Conservation (phyloP, 2,797 vertebrate species). For the Rhadinocentrus ornatus region DNA sequence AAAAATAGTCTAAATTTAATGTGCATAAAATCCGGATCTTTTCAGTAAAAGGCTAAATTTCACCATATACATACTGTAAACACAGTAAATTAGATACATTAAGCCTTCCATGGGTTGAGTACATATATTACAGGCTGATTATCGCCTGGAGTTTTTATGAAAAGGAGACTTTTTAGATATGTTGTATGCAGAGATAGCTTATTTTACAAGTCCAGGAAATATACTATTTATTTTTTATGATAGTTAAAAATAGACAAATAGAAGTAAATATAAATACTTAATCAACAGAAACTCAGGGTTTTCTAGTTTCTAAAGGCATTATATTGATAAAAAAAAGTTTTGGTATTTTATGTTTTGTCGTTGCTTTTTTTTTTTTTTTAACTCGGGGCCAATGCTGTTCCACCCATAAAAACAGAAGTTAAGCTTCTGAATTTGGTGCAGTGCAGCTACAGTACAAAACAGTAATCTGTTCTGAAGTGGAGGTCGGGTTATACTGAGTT, state of each 20-base stretch:
- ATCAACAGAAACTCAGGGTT: not conserved
- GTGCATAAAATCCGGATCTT: not conserved
- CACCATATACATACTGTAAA: not conserved
- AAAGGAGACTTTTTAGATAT: not conserved
- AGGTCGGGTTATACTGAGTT: conserved; percentile 15
- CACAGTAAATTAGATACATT: not conserved
- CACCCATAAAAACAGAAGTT: conserved; percentile 3
- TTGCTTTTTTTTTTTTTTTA: not conserved
- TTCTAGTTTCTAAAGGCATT: not conserved
- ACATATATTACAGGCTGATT: too few relatives aligned
- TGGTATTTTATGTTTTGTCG: not conserved
- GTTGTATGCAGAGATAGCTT: not conserved
- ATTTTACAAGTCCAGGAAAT: not conserved
- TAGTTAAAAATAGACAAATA: not conserved
- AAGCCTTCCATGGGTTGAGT: too few relatives aligned
- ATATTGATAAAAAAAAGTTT: too few relatives aligned
- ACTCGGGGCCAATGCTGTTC: too few relatives aligned
- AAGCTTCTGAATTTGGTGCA: not conserved
- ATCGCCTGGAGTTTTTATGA: too few relatives aligned
- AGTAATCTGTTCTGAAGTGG: conserved; percentile 1
- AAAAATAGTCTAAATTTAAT: not conserved
- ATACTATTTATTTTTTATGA: too few relatives aligned
- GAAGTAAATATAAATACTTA: not conserved
- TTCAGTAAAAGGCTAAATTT: not conserved
- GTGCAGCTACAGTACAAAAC: not conserved